Conservation (phyloP, 2,888 invertebrate species). For the Prenolepis imparis region DNA sequence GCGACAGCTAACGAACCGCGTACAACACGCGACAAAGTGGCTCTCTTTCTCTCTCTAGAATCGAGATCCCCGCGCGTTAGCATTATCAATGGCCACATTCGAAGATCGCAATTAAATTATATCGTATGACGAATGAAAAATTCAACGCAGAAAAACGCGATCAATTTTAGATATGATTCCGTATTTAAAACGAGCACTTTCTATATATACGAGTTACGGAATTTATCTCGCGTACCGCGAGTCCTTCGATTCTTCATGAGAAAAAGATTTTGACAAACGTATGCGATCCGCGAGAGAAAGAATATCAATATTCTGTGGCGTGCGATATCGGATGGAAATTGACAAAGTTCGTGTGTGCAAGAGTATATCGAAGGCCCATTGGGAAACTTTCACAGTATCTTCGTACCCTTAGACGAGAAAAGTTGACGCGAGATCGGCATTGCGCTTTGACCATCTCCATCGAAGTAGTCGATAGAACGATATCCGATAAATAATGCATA, state of each 20-base stretch:
- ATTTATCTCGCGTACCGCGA: not conserved
- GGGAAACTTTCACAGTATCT: constrained; percentile 49
- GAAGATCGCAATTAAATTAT: not conserved
- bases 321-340: constrained; percentile 18
- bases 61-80: not conserved
- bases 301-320: constrained; percentile 35
- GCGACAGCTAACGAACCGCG: constrained; percentile 25
- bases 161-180: not conserved
- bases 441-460: constrained; percentile 44
- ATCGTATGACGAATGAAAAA: not conserved
- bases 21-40: constrained; percentile 4
- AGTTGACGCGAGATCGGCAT: constrained; percentile 53
- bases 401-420: constrained; percentile 45
- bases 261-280: constrained; percentile 19
- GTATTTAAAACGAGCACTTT: not conserved
- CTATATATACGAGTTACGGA: not conserved
- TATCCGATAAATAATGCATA: constrained; percentile 54
- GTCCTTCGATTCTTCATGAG: constrained; percentile 7
- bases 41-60: no score
- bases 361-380: constrained; percentile 4
- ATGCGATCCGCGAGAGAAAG: not conserved
- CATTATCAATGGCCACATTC: not conserved
- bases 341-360: constrained; percentile 42
- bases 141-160: not conserved
- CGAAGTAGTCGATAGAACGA: constrained; percentile 30